A percentile compares a stretch with the other conserved stretches of the same genome.
Conservation (phyloP, 1,140 invertebrate species). For the Fragariocoptes setiger region DNA sequence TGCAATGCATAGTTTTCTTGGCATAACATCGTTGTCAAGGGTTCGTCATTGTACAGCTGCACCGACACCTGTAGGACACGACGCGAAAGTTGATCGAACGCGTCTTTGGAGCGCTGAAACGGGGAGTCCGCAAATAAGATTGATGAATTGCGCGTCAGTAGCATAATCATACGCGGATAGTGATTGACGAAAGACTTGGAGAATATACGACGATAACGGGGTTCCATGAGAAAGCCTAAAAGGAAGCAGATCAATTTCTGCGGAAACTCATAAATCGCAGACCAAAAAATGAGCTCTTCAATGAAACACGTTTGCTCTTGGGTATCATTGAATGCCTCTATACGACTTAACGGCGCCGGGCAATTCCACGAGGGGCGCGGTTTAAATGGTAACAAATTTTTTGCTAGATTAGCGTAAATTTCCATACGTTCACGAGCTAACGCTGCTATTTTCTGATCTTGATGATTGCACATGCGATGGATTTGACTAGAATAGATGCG, state of each 20-base stretch:
- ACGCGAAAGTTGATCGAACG: slow-evolving; percentile 46
- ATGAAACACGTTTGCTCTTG: slow-evolving; percentile 44
- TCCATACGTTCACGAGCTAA: slow-evolving; percentile 16
- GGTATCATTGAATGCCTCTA: slow-evolving; percentile 38
- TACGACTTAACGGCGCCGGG: slow-evolving; percentile 17
- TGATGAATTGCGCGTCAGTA: not conserved
- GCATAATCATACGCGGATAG: slow-evolving; percentile 55
- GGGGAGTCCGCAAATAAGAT: too few species aligned
- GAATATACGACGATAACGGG: slow-evolving; percentile 69
- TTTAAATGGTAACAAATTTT: not conserved
- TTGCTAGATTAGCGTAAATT: not conserved
- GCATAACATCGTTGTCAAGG: slow-evolving; percentile 54
- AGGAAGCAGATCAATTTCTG: slow-evolving; percentile 78
- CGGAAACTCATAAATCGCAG: slow-evolving; percentile 81
- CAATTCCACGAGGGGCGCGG: not conserved
- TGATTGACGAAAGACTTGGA: slow-evolving; percentile 76
- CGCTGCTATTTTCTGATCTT: not conserved
- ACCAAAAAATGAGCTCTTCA: slow-evolving; percentile 91
- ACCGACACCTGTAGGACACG: slow-evolving; percentile 86
- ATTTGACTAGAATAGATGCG: slow-evolving; percentile 11
- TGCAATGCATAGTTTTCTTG: slow-evolving; percentile 57
- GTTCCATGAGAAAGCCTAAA: slow-evolving; percentile 79
- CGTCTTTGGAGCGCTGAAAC: not conserved
- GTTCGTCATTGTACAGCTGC: slow-evolving; percentile 73
- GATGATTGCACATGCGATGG: not conserved